Percentiles rank a stretch among this genome's conserved stretches.
These are phyloP conservation scores for Galbula dea DNA, from an alignment of 2,113 vertebrate species.

Conservation along the genomic window DNA sequence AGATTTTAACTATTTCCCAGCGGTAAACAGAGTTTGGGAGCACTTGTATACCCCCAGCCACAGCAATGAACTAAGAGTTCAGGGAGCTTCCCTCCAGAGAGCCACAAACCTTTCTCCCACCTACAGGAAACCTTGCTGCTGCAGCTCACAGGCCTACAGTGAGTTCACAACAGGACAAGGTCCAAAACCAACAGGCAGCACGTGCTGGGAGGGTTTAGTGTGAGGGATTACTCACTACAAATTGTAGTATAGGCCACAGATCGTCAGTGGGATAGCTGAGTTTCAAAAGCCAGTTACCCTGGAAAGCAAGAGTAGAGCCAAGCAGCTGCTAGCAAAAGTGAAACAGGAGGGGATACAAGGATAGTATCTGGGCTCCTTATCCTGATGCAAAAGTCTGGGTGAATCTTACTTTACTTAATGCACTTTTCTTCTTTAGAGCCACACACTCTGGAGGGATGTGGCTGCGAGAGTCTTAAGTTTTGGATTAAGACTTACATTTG, in stretches of 20 bases:
- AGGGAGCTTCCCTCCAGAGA: not conserved
- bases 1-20: not conserved
- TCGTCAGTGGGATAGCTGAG: conserved; percentile 1
- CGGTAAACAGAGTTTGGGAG: not conserved
- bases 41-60: not conserved
- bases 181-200: conserved; percentile 44
- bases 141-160: not conserved
- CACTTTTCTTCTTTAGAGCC: not conserved
- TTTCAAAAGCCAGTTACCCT: conserved; percentile 23
- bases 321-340: not conserved
- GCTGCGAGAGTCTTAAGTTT: not conserved
- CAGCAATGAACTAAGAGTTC: not conserved
- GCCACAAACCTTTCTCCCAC: accelerated
- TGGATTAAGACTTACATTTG: not conserved
- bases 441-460: not conserved
- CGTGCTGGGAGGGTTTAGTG: not conserved
- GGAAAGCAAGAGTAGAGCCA: not conserved
- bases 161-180: conserved; percentile 2
- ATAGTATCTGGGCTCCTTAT: not conserved
- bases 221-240: conserved; percentile 20
- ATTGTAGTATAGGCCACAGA: conserved; percentile 39
- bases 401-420: not conserved
- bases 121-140: not conserved
- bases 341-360: not conserved
- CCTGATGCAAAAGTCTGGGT: not conserved